Evolutionary conservation across 2,888 invertebrate species (phyloP).

Genomic region (Diadegma fenestrale): DNA sequence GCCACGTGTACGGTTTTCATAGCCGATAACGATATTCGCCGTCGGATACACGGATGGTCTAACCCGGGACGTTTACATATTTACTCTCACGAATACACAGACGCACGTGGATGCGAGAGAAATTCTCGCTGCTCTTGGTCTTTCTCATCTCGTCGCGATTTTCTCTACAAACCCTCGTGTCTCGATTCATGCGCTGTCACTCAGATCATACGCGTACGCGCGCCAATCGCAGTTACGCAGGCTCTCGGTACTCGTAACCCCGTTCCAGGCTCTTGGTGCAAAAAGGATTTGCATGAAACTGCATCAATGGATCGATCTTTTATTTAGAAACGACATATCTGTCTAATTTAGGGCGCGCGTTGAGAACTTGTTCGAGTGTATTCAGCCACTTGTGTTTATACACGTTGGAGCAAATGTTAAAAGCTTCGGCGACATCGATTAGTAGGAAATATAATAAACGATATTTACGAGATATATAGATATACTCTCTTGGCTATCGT

Average conservation of each 20-base stretch:
- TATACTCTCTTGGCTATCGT: slow-evolving; percentile 58
- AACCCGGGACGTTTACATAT: slow-evolving; percentile 51
- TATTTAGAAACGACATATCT: background rate
- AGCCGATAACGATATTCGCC: slow-evolving; percentile 79
- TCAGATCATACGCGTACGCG: slow-evolving; percentile 11
- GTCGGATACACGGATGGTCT: slow-evolving; percentile 52
- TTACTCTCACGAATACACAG: background rate
- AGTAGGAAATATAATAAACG: slow-evolving; percentile 66
- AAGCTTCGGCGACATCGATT: slow-evolving; percentile 64
- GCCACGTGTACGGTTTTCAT: slow-evolving; percentile 79
- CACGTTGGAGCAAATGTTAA: slow-evolving; percentile 25
- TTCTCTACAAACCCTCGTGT: slow-evolving; percentile 20
- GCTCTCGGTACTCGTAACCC: too few relatives aligned
- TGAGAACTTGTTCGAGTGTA: background rate
- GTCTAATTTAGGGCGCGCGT: background rate
- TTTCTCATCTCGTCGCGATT: slow-evolving; percentile 16
- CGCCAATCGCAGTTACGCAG: slow-evolving; percentile 39
- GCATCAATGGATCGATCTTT: background rate
- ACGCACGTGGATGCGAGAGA: slow-evolving; percentile 15
- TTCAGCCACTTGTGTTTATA: slow-evolving; percentile 3
- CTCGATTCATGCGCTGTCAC: slow-evolving; percentile 18
- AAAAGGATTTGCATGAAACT: background rate
- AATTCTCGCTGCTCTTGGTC: slow-evolving; percentile 18
- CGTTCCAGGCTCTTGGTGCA: background rate
- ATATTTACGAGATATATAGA: slow-evolving; percentile 65